Base-by-base conservation (phyloP, 2,113 vertebrate species). In the Pituophis catenifer region DNA sequence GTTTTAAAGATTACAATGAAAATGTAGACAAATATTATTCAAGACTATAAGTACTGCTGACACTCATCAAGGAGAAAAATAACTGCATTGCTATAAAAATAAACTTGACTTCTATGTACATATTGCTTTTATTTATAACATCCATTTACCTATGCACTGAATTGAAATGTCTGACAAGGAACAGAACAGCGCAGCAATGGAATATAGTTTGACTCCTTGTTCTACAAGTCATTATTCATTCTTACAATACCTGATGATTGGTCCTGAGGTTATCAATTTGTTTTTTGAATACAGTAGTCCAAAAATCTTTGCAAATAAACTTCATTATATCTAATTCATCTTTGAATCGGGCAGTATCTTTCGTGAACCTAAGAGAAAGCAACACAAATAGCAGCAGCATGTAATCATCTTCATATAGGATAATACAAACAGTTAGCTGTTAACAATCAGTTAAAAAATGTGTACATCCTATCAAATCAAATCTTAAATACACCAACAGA, bases 261-360 rank as follows among this genome's bases (percentile, higher is more conserved):
- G 99, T 99, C 96, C 99, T 98, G 90, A 99, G 98, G 95, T 99
- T 99, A 97, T 99, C 98, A 38, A 99, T 99, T 95, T 99, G 99
- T 95, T 99, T 99, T 97, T 98, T 99, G 97, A 99, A 99, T 89
- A 99, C 98, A 50, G 98, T 98, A 93, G 99, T 99, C 99, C 99
- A 99, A 96, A 99, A 99, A 95, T 99, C 99, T 97, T 99, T 99
- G 96, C 99, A 99, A 96, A 99, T 98, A 95, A 99, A 99, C 96
- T 99, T 99, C 99, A 99, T 99, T 95, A 99, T 97, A 96, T 99
- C 99, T 95, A 99, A 97, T 96, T 99, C 99, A 95, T 99, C 99
- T 97, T 99, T 99, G 96, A 99, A 99, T 75, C 99, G 98, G 21
- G 99, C 98, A 21, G 99, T 98, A 95, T 99, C 99, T 98, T 99